A percentile compares a stretch with the other conserved stretches of the same genome.
Evolutionary conservation across 2,797 vertebrate species (phyloP).

Genomic region (Gymnoscopelus microlampas): DNA sequence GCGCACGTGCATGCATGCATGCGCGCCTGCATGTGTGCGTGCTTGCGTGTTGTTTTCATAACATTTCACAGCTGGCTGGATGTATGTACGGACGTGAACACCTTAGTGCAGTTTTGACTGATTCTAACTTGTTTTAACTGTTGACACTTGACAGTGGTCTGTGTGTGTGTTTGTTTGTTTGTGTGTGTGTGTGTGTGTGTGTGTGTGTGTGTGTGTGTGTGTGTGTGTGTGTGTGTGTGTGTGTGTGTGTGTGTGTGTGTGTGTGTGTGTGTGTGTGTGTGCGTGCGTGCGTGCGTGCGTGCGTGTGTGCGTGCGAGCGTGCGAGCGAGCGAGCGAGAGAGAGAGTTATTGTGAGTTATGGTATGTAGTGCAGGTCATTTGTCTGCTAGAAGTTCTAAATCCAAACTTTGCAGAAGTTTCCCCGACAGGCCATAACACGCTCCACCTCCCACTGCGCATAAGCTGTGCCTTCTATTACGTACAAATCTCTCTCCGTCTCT

Average conservation of each 20-base stretch:
- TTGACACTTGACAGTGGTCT: slow-evolving; percentile 4
- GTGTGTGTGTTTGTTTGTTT: slow-evolving; percentile 1
- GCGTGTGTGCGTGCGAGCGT: neutral
- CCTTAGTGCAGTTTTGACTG: slow-evolving; percentile 64
- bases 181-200: slow-evolving; percentile 14
- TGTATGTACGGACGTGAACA: slow-evolving; percentile 63
- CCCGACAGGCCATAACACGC: slow-evolving; percentile 73
- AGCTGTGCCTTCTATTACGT: slow-evolving; percentile 64
- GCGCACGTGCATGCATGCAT: neutral
- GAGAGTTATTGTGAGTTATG: slow-evolving; percentile 51
- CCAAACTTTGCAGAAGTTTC: slow-evolving; percentile 68
- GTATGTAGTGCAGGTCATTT: slow-evolving; percentile 51
- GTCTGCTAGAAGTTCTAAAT: slow-evolving; percentile 64
- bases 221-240: neutral
- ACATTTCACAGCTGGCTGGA: slow-evolving; percentile 66
- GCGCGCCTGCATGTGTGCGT: no score
- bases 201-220: slow-evolving; percentile 13
- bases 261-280: neutral
- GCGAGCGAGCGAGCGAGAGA: neutral
- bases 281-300: neutral
- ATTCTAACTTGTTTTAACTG: no score
- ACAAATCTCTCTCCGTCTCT: slow-evolving; percentile 32
- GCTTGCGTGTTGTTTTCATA: slow-evolving; percentile 37
- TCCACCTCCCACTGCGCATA: slow-evolving; percentile 69
- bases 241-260: neutral